Percentiles rank a stretch among this genome's conserved stretches.
phyloP scores from a whole-genome alignment of 2,113 vertebrate genomes.

The Xenopus borealis region DNA sequence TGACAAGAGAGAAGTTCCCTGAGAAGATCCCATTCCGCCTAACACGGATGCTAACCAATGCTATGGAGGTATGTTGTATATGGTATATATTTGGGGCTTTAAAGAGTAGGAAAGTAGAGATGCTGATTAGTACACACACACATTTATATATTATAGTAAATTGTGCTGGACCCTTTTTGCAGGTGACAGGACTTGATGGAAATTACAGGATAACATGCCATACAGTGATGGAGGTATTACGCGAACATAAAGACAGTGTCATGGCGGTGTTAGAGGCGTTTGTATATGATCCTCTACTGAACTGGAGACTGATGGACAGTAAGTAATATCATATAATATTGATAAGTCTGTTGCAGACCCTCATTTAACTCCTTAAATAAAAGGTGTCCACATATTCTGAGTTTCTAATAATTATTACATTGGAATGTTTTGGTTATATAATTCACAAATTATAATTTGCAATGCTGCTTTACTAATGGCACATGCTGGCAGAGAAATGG shows the following conservation, averaged over 20 bases:
- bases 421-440: too few species aligned
- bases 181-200: constrained; percentile 95
- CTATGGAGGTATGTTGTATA: constrained; percentile 84
- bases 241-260: constrained; percentile 95
- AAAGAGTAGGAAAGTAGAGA: too few species aligned
- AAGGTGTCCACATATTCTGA: too few species aligned
- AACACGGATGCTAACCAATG: constrained; percentile 96
- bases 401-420: too few species aligned
- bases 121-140: too few species aligned
- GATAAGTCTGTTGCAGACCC: not conserved
- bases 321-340: constrained; percentile 59
- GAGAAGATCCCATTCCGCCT: constrained; percentile 97
- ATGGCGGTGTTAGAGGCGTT: constrained; percentile 98
- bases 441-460: too few species aligned
- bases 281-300: constrained; percentile 92
- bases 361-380: too few species aligned
- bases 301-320: constrained; percentile 99
- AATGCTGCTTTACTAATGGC: too few species aligned
- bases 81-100: not conserved
- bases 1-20: constrained; percentile 98
- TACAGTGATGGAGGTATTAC: constrained; percentile 96
- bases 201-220: constrained; percentile 98
- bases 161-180: not conserved
- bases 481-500: too few species aligned
- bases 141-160: too few species aligned